Conservation (phyloP, 1,140 invertebrate genomes). For the Drosophila mauritiana region DNA sequence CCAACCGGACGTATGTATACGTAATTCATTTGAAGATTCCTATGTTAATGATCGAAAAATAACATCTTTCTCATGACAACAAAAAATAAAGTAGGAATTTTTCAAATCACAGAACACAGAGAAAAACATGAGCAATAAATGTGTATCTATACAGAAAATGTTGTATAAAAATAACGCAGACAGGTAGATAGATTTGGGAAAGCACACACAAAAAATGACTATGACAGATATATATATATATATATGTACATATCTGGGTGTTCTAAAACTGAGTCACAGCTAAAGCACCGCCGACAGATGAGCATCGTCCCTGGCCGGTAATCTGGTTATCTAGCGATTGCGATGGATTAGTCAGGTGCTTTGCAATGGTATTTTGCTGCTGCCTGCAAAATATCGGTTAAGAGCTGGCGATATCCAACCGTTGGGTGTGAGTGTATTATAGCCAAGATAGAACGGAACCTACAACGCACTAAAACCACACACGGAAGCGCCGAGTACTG, state of each 20-base stretch:
- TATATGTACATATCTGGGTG: constrained; percentile 46
- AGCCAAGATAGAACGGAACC: constrained; percentile 39
- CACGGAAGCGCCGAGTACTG: constrained; percentile 74
- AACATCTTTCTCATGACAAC: constrained; percentile 32
- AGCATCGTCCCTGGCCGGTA: background rate
- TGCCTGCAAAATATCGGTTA: constrained; percentile 54
- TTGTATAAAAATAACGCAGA: constrained; percentile 76
- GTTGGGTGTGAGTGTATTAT: constrained; percentile 19
- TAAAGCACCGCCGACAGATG: background rate
- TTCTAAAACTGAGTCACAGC: constrained; percentile 48
- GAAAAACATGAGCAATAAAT: constrained; percentile 67
- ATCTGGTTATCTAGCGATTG: constrained; percentile 21
- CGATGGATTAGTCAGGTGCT: constrained; percentile 19
- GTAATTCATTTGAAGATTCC: constrained; percentile 45
- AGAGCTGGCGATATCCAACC: constrained; percentile 20
- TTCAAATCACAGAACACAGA: constrained; percentile 37
- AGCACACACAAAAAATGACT: constrained; percentile 59
- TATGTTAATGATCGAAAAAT: constrained; percentile 39
- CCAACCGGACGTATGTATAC: constrained; percentile 52
- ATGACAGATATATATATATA: constrained; percentile 65
- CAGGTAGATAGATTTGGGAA: constrained; percentile 51
- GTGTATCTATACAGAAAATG: constrained; percentile 62
- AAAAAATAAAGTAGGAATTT: constrained; percentile 39
- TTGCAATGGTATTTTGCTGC: constrained; percentile 11
- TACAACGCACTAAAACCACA: constrained; percentile 72